Conservation (phyloP, 2,888 invertebrate species). For the Napeogenes inachia region DNA sequence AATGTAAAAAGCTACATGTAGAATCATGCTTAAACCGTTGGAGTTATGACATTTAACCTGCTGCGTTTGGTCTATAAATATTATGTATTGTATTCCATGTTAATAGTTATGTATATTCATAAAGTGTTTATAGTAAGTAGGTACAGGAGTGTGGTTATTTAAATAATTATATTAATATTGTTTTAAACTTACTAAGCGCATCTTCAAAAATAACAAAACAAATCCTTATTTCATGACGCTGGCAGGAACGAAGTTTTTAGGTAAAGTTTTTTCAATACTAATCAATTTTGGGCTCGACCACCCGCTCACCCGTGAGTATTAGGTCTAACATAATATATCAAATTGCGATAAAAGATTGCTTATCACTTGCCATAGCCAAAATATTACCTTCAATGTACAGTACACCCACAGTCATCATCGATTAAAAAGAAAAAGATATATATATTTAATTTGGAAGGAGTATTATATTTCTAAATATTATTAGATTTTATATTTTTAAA, state of each 20-base stretch:
- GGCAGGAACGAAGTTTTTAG: constrained; percentile 1
- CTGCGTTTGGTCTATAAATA: too few relatives aligned
- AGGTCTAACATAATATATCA: constrained; percentile 35
- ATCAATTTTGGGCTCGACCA: constrained; percentile 35
- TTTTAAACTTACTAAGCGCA: too few relatives aligned
- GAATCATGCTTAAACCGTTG: background rate
- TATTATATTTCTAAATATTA: too few relatives aligned
- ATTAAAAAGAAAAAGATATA: too few relatives aligned
- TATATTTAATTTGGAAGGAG: too few relatives aligned
- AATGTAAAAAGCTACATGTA: background rate
- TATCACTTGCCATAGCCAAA: constrained; percentile 36
- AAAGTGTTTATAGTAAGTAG: too few relatives aligned
- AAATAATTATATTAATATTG: too few relatives aligned
- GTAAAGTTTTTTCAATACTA: constrained; percentile 29
- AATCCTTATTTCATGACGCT: background rate
- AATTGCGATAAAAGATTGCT: constrained; percentile 50
- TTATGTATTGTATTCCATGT: too few relatives aligned
- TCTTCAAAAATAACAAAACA: background rate
- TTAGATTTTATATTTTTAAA: too few relatives aligned
- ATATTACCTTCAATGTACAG: background rate
- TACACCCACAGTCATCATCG: background rate
- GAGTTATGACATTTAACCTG: background rate
- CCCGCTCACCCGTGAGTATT: constrained; percentile 34
- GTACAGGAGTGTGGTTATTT: too few relatives aligned
- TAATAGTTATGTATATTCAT: too few relatives aligned